These are phyloP conservation scores for Harpagifer antarcticus DNA, from an alignment of 2,797 vertebrate genomes.

Conservation along the genomic window DNA sequence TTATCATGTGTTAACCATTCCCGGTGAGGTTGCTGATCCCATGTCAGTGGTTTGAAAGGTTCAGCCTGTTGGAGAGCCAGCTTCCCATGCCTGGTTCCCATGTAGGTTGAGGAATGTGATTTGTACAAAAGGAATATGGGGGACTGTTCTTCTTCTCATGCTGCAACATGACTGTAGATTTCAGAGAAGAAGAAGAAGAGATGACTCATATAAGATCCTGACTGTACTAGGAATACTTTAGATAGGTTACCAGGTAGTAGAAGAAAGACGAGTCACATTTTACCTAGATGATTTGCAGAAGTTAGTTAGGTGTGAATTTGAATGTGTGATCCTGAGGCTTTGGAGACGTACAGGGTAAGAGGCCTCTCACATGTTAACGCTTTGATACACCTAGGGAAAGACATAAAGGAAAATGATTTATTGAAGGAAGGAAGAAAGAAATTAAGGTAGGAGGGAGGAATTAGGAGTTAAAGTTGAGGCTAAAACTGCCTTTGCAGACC, in stretches of 20 bases:
- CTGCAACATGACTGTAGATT: conserved; percentile 13
- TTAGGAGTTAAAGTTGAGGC: background rate
- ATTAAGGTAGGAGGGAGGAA: background rate
- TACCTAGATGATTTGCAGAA: background rate
- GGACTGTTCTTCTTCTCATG: conserved; percentile 5
- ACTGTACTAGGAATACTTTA: background rate
- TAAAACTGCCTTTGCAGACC: too few relatives aligned
- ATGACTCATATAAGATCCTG: background rate
- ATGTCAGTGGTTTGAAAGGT: conserved; percentile 4
- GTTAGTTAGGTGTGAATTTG: background rate
- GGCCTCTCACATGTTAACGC: background rate
- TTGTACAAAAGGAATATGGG: conserved; percentile 16
- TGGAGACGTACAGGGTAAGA: background rate
- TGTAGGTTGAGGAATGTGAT: conserved; percentile 45
- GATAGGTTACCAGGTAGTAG: too few relatives aligned
- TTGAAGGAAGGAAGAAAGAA: too few relatives aligned
- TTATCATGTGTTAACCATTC: conserved; percentile 43
- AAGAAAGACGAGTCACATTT: too few relatives aligned
- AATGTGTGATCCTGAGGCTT: background rate
- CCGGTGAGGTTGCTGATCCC: conserved; percentile 10
- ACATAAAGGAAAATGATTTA: too few relatives aligned
- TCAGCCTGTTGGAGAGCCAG: conserved; percentile 17
- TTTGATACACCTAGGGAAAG: background rate
- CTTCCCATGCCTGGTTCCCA: conserved; percentile 63
- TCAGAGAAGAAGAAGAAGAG: background rate